These are phyloP conservation scores for Cheilosia scutellata DNA, from an alignment of 2,888 invertebrate genomes.

Conservation along the genomic window DNA sequence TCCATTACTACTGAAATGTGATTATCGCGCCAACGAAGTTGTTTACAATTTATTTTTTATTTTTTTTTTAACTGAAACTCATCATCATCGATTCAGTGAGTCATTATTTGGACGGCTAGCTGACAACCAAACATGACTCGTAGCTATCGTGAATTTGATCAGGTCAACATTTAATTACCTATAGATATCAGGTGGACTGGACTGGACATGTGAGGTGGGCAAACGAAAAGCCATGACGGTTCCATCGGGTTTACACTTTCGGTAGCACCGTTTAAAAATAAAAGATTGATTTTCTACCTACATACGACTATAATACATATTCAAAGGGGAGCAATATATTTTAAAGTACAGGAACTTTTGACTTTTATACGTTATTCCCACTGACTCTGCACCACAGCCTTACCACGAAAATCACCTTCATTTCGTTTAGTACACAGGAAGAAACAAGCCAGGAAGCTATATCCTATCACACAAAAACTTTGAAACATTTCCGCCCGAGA, in stretches of 20 bases:
- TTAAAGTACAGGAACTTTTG: conserved; percentile 18
- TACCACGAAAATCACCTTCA: conserved; percentile 7
- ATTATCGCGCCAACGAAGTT: conserved; percentile 36
- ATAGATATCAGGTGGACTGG: too few species aligned
- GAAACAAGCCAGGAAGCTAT: conserved; percentile 37
- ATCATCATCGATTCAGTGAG: conserved; percentile 30
- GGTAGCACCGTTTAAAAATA: too few species aligned
- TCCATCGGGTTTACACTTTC: too few species aligned
- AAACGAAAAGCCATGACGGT: too few species aligned
- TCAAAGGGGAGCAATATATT: conserved; percentile 23
- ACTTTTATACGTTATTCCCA: neutral
- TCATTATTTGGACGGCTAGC: conserved; percentile 27
- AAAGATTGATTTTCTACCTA: too few species aligned
- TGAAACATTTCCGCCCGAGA: conserved; percentile 41
- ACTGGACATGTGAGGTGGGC: too few species aligned
- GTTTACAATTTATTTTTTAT: conserved; percentile 18
- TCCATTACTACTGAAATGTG: conserved; percentile 17
- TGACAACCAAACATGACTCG: conserved; percentile 21
- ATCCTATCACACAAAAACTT: conserved; percentile 35
- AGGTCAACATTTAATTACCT: too few species aligned
- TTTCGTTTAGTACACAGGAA: conserved; percentile 5
- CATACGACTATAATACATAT: neutral
- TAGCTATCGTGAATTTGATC: neutral
- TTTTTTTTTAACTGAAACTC: conserved; percentile 32
- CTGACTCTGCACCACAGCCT: neutral